Base-by-base conservation (phyloP, 2,888 invertebrate species). In the Lordiphosa fenestrarum region DNA sequence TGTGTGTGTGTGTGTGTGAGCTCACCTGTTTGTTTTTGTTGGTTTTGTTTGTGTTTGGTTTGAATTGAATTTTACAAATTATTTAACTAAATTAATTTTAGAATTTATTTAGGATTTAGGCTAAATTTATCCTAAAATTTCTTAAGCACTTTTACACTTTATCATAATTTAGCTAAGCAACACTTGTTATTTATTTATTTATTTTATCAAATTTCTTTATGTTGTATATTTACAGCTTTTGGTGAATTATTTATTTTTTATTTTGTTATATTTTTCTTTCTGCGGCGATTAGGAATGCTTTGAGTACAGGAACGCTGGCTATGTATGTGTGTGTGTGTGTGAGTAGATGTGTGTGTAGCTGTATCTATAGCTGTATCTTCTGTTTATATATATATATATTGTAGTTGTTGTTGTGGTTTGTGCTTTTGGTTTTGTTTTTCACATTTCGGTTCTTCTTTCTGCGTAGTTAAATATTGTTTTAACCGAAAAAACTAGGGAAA, bases 221-320 rank as follows among this genome's bases (percentile, higher is more conserved):
- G 13, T 39, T 9, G 15, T 33, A 15, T 30, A 44, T 44, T 44
- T 44, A 44, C 44, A 44, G 33, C 30, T 52, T 25, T 23, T 47
- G 54, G 15, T 54, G 48, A 33, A 15, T 15, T 60, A 15, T 53
- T 53, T 6, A 23, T 58, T 48, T 6, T 19, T 7, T n/a, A n/a
- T n/a, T 47, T 53, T 54, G 33, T 61, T 64, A 30, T 53, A 38
- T 38, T 51, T 23, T 59, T 44, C 21, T 46, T 60, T 53, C 42
- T 57, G 56, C 53, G 52, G 58, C 57, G 61, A 62, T 64, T 83
- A 83, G 83, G 83, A 83, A 83, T 83, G 83, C 70, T 84, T 73
- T 82, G 83, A 82, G 74, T 81, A 74, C 68, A 83, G 83, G 83
- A 83, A 83, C 83, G 83, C 82, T 76, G 76, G 72, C 76, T 76